Conservation (phyloP, 2,888 invertebrate species). For the Pterostichus niger region DNA sequence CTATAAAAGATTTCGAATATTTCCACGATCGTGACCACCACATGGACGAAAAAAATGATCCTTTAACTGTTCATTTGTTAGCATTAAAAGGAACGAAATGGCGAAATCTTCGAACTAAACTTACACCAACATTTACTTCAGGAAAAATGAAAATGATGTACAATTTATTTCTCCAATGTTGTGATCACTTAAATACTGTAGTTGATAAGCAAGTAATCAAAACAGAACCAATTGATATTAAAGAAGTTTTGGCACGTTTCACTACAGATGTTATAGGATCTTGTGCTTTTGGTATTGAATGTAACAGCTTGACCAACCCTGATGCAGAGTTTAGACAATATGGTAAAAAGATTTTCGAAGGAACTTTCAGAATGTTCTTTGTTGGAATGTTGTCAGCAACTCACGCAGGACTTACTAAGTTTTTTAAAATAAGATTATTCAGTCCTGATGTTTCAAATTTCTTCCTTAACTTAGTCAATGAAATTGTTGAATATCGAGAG, state of each 20-base stretch:
- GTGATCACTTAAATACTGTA: constrained; percentile 77
- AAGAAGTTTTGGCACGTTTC: constrained; percentile 79
- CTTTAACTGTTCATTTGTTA: constrained; percentile 80
- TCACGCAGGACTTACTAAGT: constrained; percentile 12
- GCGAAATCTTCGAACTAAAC: constrained; percentile 80
- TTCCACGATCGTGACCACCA: background rate
- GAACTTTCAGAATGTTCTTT: constrained; percentile 68
- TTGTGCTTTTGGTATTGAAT: constrained; percentile 80
- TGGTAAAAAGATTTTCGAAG: constrained; percentile 69
- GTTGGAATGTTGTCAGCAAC: constrained; percentile 42
- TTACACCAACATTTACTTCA: constrained; percentile 83
- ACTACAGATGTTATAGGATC: constrained; percentile 81
- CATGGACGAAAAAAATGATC: constrained; percentile 79
- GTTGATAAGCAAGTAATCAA: constrained; percentile 60
- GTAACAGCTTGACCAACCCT: constrained; percentile 78
- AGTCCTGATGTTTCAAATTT: constrained; percentile 73
- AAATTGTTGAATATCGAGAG: constrained; percentile 77
- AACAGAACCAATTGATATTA: constrained; percentile 68
- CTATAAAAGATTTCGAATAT: constrained; percentile 17
- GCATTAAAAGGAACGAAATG: constrained; percentile 79
- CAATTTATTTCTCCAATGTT: constrained; percentile 79
- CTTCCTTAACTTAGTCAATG: constrained; percentile 76
- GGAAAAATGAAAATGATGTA: constrained; percentile 83
- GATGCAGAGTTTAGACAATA: constrained; percentile 77
- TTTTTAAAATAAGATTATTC: constrained; percentile 68